Percentiles rank a stretch among this genome's conserved stretches.
Evolutionary conservation across 2,113 vertebrate genomes (phyloP).

Genomic region (Pipra filicauda): DNA sequence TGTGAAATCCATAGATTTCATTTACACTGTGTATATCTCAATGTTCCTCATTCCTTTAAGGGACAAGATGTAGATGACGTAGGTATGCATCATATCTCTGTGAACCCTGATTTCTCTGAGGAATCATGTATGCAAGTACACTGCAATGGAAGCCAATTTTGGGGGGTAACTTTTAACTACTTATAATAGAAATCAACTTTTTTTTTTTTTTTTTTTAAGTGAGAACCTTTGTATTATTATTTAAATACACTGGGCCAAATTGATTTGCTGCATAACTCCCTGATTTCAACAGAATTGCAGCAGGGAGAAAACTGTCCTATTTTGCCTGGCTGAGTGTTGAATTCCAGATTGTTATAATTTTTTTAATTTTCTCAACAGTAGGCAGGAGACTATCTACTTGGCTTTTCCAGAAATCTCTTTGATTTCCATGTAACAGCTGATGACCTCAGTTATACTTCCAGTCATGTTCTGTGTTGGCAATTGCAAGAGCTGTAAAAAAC

Average conservation of each 20-base stretch:
- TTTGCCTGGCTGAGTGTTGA: background rate
- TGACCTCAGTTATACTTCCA: background rate
- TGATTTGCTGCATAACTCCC: background rate
- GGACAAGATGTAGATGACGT: background rate
- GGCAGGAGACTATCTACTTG: background rate
- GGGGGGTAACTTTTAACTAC: background rate
- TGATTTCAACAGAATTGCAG: background rate
- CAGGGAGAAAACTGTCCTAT: background rate
- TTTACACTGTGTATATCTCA: background rate
- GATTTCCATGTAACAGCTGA: background rate
- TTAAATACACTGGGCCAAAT: background rate
- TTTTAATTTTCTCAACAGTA: constrained; percentile 1
- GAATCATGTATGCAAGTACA: background rate
- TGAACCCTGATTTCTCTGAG: background rate
- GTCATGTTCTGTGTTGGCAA: background rate
- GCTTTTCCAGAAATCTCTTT: background rate
- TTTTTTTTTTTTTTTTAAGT: background rate
- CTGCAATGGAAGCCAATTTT: background rate
- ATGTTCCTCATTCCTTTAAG: background rate
- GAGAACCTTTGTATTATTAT: background rate
- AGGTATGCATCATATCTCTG: background rate
- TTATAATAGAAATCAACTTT: background rate
- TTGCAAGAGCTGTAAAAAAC: background rate
- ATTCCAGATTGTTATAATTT: background rate
- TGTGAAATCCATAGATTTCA: background rate